Conservation (phyloP, 2,113 vertebrate species). For the Morone saxatilis region DNA sequence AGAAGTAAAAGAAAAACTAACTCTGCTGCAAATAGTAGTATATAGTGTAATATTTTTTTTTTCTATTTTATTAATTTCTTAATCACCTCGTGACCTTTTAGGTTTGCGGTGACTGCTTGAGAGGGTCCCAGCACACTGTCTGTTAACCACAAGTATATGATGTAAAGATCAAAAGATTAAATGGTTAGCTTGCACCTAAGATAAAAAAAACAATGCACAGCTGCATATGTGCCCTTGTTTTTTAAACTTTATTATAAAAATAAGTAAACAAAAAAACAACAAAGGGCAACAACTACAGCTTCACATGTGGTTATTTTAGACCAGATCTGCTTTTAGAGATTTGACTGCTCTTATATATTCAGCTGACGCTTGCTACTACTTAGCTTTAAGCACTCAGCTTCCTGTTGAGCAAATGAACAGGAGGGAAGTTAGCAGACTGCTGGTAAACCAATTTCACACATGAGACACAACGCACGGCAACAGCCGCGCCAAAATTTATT, state of each 20-base stretch:
- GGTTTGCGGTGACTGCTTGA: neutral
- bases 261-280: neutral
- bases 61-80: neutral
- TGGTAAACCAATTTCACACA: constrained; percentile 75
- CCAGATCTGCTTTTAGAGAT: neutral
- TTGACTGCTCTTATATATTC: neutral
- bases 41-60: neutral
- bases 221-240: neutral
- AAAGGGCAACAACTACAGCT: neutral
- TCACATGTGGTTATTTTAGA: neutral
- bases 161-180: too few relatives aligned
- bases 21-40: too few relatives aligned
- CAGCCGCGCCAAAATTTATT: constrained; percentile 44
- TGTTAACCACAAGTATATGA: neutral
- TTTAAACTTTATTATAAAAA: neutral
- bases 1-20: neutral
- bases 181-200: neutral
- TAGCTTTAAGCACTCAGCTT: constrained; percentile 60
- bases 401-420: constrained; percentile 74
- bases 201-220: neutral
- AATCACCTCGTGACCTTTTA: neutral
- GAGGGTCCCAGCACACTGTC: neutral
- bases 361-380: constrained; percentile 11
- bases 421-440: constrained; percentile 55
- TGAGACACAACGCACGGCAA: constrained; percentile 21